Evolutionary conservation across 2,113 vertebrate genomes (phyloP), one percentile per base, ranked within the genome.

Genomic region (Muntiacus muntjak): DNA sequence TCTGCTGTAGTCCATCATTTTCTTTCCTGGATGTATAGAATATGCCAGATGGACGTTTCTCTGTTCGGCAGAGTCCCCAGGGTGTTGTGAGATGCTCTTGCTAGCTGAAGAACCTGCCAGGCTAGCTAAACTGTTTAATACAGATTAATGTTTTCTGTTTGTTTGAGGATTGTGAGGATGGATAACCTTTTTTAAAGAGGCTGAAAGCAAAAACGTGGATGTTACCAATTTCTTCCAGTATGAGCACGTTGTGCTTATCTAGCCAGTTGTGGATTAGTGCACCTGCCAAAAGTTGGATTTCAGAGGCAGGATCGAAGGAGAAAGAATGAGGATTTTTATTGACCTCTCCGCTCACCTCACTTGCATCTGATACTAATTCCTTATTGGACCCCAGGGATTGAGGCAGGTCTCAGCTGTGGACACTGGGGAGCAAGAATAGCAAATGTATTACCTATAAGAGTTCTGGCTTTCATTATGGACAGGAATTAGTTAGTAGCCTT

Each of bases 231-330:
- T 95, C 83, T 97, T 96, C 97, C 98, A 98, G 62, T 79, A 95
- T 97, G 98, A 98, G 96, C 98, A 98, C 97, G 98, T 98, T 50
- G 47, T 50, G 47, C 81, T 83, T 92, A 67, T 67, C 93, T 40
- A 95, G 78, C 30, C 47, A 62, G 93, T 97, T 28, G 55, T 98
- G 94, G 91, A 97, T 98, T 96, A 98, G 94, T 93, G 78, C 95
- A 98, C 97, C 98, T 99, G 98, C 97, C 97, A 98, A 97, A 96
- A 97, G 87, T 95, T 97, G 93, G 90, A 94, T 96, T 98, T 98
- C 96, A 98, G 98, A 98, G 96, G 78, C 23, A 43, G 23, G 71
- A 91, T 95, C 83, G 6, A 95, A 97, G 78, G 96, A 97, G 86
- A 98, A 91, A 97, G 40, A 96, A 95, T 78, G 96, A 89, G 91